Evolutionary conservation across 1,140 invertebrate genomes (phyloP).

Genomic region (Leptoteleia sp.): DNA sequence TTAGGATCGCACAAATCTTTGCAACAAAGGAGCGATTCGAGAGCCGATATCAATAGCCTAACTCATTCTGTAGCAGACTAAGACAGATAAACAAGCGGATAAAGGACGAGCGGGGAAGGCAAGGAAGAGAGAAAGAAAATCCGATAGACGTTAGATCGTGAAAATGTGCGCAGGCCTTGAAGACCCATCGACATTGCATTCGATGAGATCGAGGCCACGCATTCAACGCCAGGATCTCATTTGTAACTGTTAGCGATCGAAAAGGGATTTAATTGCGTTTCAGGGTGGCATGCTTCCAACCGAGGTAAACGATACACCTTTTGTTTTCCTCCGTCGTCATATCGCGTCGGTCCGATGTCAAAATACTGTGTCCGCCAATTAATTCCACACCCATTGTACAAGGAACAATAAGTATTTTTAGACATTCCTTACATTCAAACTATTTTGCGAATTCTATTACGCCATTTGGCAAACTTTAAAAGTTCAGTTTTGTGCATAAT

Average conservation of each 20-base stretch:
- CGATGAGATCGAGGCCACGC: slow-evolving; percentile 53
- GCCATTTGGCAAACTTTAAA: no score
- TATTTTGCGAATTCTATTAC: no score
- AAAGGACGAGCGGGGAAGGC: slow-evolving; percentile 5
- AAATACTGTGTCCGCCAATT: slow-evolving; percentile 29
- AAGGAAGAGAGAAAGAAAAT: slow-evolving; percentile 12
- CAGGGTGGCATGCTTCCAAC: slow-evolving; percentile 35
- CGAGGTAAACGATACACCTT: slow-evolving; percentile 19
- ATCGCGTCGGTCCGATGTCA: slow-evolving; percentile 17
- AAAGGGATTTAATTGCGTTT: slow-evolving; percentile 48
- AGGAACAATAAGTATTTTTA: no score
- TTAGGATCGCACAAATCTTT: slow-evolving; percentile 30
- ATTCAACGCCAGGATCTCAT: slow-evolving; percentile 42
- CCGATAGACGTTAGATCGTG: slow-evolving; percentile 40
- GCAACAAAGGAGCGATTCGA: slow-evolving; percentile 33
- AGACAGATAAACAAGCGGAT: slow-evolving; percentile 27
- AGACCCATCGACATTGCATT: no score
- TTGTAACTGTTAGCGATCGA: slow-evolving; percentile 48
- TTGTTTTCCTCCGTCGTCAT: slow-evolving; percentile 30
- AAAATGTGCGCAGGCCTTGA: slow-evolving; percentile 53
- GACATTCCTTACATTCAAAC: no score
- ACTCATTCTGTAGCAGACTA: slow-evolving; percentile 12
- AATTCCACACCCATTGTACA: slow-evolving; percentile 6
- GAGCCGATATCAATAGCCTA: slow-evolving; percentile 26
- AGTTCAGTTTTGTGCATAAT: no score